These are phyloP conservation scores for Philereme vetulata DNA, from an alignment of 2,888 invertebrate genomes.

Conservation along the genomic window DNA sequence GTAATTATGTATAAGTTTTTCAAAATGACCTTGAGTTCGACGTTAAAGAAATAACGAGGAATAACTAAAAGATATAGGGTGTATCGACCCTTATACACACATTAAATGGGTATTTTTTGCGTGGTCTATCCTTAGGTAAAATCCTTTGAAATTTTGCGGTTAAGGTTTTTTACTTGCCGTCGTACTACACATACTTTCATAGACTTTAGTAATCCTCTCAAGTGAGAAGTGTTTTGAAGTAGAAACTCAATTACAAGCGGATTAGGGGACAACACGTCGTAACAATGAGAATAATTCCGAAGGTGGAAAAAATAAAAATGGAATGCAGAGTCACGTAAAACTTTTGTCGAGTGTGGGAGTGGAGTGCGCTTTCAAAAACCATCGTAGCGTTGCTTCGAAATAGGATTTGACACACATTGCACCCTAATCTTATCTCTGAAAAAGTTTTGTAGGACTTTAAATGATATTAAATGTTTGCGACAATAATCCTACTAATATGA, in stretches of 20 bases:
- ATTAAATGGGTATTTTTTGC: too few relatives aligned
- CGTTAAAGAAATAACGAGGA: too few relatives aligned
- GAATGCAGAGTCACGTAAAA: constrained; percentile 57
- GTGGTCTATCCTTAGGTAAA: neutral
- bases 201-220: constrained; percentile 34
- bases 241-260: constrained; percentile 65
- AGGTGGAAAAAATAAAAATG: constrained; percentile 54
- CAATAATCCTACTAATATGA: too few relatives aligned
- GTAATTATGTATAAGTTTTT: neutral
- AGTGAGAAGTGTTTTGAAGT: constrained; percentile 43
- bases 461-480: constrained; percentile 53
- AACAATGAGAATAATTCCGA: constrained; percentile 60
- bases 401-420: constrained; percentile 76
- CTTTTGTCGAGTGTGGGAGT: constrained; percentile 76
- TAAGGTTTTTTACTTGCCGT: neutral
- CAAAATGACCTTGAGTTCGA: neutral
- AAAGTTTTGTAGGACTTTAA: constrained; percentile 65
- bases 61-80: too few relatives aligned
- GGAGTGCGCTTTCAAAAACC: constrained; percentile 70
- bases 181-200: constrained; percentile 5
- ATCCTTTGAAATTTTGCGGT: neutral
- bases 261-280: constrained; percentile 67
- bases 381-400: constrained; percentile 77
- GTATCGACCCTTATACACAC: too few relatives aligned
- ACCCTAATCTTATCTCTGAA: constrained; percentile 72